Evolutionary conservation across 2,888 invertebrate genomes (phyloP).

Genomic region (Galerucella nymphaeae): DNA sequence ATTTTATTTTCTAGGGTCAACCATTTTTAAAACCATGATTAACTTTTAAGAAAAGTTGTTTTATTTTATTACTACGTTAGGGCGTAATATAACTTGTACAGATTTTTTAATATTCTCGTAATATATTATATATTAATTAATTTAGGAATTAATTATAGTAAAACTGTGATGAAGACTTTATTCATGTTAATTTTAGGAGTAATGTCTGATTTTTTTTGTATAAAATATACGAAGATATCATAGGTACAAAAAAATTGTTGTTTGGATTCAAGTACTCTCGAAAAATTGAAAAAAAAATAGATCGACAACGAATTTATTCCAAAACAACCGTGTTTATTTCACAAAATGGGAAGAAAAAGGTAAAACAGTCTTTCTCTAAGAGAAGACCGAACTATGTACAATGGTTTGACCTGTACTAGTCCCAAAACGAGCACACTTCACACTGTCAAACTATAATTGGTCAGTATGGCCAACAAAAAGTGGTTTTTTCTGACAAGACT

Average conservation of each 20-base stretch:
- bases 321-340: too few species aligned
- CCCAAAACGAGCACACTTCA: too few species aligned
- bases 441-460: too few species aligned
- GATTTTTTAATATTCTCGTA: slow-evolving; percentile 58
- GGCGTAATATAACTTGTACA: slow-evolving; percentile 52
- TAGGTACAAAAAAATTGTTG: slow-evolving; percentile 17
- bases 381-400: too few species aligned
- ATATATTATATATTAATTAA: slow-evolving; percentile 46
- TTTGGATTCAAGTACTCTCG: slow-evolving; percentile 16
- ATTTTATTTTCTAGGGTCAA: slow-evolving; percentile 5
- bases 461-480: too few species aligned
- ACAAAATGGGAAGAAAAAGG: too few species aligned
- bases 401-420: too few species aligned
- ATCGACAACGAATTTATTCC: not conserved
- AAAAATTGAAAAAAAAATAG: not conserved
- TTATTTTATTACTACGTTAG: slow-evolving; percentile 50
- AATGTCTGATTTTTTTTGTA: slow-evolving; percentile 37
- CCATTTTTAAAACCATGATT: slow-evolving; percentile 34
- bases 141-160: slow-evolving; percentile 54
- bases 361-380: too few species aligned
- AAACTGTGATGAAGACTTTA: slow-evolving; percentile 56
- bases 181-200: slow-evolving; percentile 47
- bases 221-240: slow-evolving; percentile 25
- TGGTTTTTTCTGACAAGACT: too few species aligned
- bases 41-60: slow-evolving; percentile 44